Conservation (phyloP, 2,113 vertebrate genomes). For the Phalacrocorax aristotelis region DNA sequence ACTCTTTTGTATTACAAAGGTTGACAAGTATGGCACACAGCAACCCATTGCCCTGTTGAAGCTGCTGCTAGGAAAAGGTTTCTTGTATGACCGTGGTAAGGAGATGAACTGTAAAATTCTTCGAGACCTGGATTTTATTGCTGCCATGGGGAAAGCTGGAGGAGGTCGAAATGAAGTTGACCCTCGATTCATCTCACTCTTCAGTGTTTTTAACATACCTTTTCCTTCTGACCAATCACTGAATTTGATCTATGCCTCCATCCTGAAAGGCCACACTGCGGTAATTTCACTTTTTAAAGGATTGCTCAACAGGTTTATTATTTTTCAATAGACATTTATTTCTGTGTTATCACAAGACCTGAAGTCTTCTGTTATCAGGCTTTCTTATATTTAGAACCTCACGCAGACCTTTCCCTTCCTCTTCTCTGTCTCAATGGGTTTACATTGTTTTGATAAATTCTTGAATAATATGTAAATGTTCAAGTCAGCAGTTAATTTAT, state of each 20-base stretch:
- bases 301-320: background rate
- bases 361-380: background rate
- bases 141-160: conserved; percentile 95
- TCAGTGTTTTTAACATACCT: conserved; percentile 89
- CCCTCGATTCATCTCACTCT: conserved; percentile 89
- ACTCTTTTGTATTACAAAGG: conserved; percentile 65
- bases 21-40: conserved; percentile 94
- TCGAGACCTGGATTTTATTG: conserved; percentile 89
- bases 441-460: background rate
- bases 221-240: conserved; percentile 88
- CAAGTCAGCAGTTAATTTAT: background rate
- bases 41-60: conserved; percentile 94
- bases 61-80: conserved; percentile 88
- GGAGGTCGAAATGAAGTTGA: conserved; percentile 96
- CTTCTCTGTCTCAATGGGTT: background rate
- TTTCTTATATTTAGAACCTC: background rate
- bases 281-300: conserved; percentile 69
- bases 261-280: conserved; percentile 88
- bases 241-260: conserved; percentile 88
- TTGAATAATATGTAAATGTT: background rate
- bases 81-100: conserved; percentile 89
- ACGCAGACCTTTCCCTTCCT: background rate
- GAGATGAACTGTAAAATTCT: conserved; percentile 90
- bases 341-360: background rate
- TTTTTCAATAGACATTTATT: background rate